Base-by-base conservation (phyloP, 2,797 vertebrate species). In the Mormyrus proboscirostris region DNA sequence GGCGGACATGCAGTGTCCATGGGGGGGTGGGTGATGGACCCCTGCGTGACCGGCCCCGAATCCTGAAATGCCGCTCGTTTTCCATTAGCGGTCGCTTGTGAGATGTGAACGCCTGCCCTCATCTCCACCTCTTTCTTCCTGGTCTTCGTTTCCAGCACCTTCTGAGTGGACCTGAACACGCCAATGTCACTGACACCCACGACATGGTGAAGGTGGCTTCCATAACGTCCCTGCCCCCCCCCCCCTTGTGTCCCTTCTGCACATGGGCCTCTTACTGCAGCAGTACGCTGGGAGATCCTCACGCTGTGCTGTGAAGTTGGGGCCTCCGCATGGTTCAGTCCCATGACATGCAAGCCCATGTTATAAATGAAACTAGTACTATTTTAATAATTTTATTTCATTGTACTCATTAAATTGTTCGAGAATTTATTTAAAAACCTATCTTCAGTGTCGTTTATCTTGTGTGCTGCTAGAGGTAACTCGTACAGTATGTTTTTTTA, bases 371-470 rank as follows among this genome's bases (percentile, higher is more conserved):
- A 89, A 90, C 95, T 95, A 94, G 95, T 93, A 93, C 92, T 73
- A 85, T 89, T 73, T 89, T 62, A 57, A 53, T 69, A 47, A 69
- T 7, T 62, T 89, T 89, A 94, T 95, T 95, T 95, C 41, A 65
- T 59, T 94, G 94, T 96, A 94, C 94, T 91, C 94, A 95, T 95
- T 96, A 96, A 96, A 96, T 93, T 95, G 93, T 94, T 92, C 53
- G 22, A 29, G 41, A 49, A 84, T 79, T 79, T 79, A 79, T 79
- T 79, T 79, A 79, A 79, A 79, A 79, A 8, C 38, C 8, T 6
- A 12, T 69, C 38, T 79, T 16, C 16, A 16, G 73, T 76, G 69
- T 79, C 73, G 1, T 76, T 79, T 44, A 33, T 79, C 16, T 79
- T 69, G 29, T 33, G 65, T 14, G 25, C 29, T 33, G 29, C 10